Evolutionary conservation across 1,140 invertebrate genomes (phyloP), one percentile per base, ranked within the genome.

Genomic region (Lucilia sericata): DNA sequence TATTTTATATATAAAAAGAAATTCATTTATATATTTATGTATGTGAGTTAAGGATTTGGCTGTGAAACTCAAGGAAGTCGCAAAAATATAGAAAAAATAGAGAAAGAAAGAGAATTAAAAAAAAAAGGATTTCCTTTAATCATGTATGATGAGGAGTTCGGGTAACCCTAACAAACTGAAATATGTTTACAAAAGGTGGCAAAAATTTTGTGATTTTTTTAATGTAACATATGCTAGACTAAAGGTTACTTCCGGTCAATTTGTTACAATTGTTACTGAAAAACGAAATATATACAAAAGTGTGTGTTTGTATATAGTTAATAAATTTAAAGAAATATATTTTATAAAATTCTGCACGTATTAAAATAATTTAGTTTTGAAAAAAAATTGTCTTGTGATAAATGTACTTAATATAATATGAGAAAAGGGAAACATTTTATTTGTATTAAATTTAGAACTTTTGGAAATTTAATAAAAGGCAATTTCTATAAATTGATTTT

Each of bases 161-260:
- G 75, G 75, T 78, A 47, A 19, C 76, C 75, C 36, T n/a, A 80
- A 80, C 8, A 19, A 80, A 21, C 42, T 49, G 19, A 80, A 80
- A 51, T 80, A 17, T 80, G 12, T n/a, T 42, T 42, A 80, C 42
- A 49, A 80, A 80, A 80, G 76, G 76, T 80, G 76, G 19, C 21
- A 80, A 19, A 51, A 80, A 13, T 80, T 49, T 49, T 70, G 65
- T 70, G 42, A 49, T 80, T 80, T 78, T 30, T 30, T 34, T 80
- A 19, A 51, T 80, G 76, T 51, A 80, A 80, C 76, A 80, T 80
- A 80, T 80, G 76, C 76, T 30, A 80, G 76, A 80, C 76, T 80
- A 49, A 80, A 80, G 76, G 76, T 80, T 80, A 80, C 76, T 80
- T 80, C 76, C 76, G 76, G 76, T 80, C 76, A 80, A 80, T 80